Evolutionary conservation across 1,140 invertebrate species (phyloP), one percentile per base, ranked within the genome.

Genomic region (Tetragnatha versicolor): DNA sequence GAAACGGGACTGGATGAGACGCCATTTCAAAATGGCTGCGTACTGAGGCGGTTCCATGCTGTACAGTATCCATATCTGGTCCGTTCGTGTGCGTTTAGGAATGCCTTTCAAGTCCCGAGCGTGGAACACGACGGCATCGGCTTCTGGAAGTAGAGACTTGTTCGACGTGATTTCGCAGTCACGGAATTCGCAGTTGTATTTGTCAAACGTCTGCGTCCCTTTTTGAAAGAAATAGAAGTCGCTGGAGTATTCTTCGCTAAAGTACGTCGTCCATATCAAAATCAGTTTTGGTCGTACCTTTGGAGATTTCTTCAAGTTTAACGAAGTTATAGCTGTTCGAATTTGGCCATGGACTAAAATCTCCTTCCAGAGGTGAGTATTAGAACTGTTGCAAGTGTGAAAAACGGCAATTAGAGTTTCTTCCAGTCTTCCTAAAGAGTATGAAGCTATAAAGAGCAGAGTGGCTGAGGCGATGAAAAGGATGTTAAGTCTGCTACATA

Each of bases 61-160:
- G 77, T 83, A 83, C 14, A 79, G 53, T 37, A 83, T 82, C 82
- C 82, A 83, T 10, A 82, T 81, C 72, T 84, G 83, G 20, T 68
- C 42, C 2, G 31, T 53, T 1, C 14, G 77, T 58, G 22, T 75
- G 53, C 12, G 35, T 61, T 35, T 2, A 63, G 65, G 82, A 73
- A 79, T 79, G 68, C 69, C 31, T 25, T 63, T 79, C 33, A 77
- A 78, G 14, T 78, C 69, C n/a, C 10, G 25, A 17, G 78, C 45
- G 60, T 84, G 83, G 47, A 83, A 82, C 12, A 83, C 22, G 9
- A 84, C 75, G 10, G 82, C 82, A 69, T 83, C 82, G 22, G 51
- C 55, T 25, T 72, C 45, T 1, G 35, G 45, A 3, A 83, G 49
- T 29, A 79, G 20, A 42, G 73, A 42, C 29, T 80, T 80, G 27